Evolutionary conservation across 2,888 invertebrate species (phyloP).

Genomic region (Seira musarum): DNA sequence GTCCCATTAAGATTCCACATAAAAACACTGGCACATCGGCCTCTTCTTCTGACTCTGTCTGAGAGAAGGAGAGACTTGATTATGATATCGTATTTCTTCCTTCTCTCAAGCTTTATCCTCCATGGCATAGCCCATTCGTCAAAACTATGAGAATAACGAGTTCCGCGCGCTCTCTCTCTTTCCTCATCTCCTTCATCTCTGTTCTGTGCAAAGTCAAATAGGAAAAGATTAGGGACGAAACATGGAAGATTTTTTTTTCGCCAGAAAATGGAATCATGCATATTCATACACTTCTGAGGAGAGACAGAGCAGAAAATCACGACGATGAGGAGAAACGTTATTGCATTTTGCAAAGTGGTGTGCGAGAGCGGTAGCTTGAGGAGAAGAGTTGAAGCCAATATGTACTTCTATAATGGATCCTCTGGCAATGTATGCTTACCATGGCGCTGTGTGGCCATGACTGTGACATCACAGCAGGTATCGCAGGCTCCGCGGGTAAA

Average conservation of each 20-base stretch:
- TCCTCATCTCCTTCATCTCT: constrained; percentile 6
- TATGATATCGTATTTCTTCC: constrained; percentile 13
- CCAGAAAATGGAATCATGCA: constrained; percentile 31
- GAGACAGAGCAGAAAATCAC: background rate
- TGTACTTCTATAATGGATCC: constrained; percentile 33
- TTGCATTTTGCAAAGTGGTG: constrained; percentile 13
- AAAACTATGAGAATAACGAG: constrained; percentile 30
- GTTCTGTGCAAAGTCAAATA: constrained; percentile 11
- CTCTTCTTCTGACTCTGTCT: background rate
- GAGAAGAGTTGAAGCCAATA: constrained; percentile 31
- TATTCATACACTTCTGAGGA: constrained; percentile 38
- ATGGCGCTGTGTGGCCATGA: constrained; percentile 28
- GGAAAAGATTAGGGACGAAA: constrained; percentile 28
- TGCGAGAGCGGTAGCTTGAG: constrained; percentile 4
- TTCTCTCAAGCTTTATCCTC: constrained; percentile 11
- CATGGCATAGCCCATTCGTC: constrained; percentile 38
- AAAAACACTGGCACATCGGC: background rate
- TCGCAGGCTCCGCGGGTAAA: constrained; percentile 46
- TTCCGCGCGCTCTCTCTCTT: constrained; percentile 14
- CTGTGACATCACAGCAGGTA: constrained; percentile 60
- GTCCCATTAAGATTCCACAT: background rate
- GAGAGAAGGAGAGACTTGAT: constrained; percentile 13
- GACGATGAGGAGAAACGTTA: constrained; percentile 10
- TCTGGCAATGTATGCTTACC: constrained; percentile 13
- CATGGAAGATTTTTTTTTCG: constrained; percentile 16